Evolutionary conservation across 2,797 vertebrate genomes (phyloP).

Genomic region (Loris lydekkerianus): DNA sequence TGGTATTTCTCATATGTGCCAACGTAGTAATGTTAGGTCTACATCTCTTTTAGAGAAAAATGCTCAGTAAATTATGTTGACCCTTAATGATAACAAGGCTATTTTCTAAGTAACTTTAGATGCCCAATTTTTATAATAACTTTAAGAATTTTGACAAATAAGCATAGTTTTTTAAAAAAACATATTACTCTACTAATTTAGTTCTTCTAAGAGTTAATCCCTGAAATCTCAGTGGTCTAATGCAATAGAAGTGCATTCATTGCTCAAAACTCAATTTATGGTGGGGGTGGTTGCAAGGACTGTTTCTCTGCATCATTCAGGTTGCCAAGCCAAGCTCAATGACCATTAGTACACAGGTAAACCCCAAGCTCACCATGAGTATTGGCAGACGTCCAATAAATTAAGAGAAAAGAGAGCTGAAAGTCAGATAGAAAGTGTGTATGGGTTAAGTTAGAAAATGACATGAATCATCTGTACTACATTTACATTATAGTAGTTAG

Average conservation of each 20-base stretch:
- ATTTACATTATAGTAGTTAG: background rate
- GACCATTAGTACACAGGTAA: background rate
- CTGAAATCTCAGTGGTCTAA: background rate
- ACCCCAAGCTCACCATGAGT: background rate
- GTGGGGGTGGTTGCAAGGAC: background rate
- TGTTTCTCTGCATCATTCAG: background rate
- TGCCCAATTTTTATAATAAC: background rate
- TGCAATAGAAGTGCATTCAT: background rate
- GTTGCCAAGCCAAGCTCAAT: background rate
- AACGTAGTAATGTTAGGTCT: background rate
- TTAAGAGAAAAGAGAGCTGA: background rate
- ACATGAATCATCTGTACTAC: background rate
- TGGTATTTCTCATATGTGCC: background rate
- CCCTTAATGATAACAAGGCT: background rate
- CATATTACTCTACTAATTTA: background rate
- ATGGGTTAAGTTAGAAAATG: background rate
- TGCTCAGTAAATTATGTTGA: background rate
- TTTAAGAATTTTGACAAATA: constrained; percentile 22
- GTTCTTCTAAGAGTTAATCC: background rate
- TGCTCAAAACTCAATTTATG: background rate
- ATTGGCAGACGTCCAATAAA: background rate
- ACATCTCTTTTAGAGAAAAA: background rate
- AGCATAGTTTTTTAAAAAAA: background rate
- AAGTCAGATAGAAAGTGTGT: background rate
- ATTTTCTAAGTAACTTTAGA: constrained; percentile 15